phyloP scores from a whole-genome alignment of 2,888 invertebrate species.

The Petrophora chlorosata region DNA sequence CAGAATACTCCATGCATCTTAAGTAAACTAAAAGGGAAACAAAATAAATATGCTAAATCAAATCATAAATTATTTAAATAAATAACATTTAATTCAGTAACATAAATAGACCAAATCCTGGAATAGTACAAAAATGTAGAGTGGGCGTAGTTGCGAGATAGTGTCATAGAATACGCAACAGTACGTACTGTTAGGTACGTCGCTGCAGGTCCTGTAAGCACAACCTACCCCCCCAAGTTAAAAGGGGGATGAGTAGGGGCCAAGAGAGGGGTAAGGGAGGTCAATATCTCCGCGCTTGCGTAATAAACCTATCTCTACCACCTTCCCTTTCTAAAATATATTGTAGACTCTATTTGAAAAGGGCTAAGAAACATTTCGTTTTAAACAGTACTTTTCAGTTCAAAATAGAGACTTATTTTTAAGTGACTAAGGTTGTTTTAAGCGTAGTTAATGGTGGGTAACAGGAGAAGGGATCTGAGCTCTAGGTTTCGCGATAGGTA shows the following conservation, averaged over 20 bases:
- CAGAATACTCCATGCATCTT: too few species aligned
- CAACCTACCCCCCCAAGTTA: constrained; percentile 47
- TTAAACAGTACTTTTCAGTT: background rate
- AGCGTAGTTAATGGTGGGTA: background rate
- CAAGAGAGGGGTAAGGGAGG: constrained; percentile 50
- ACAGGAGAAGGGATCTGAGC: constrained; percentile 10
- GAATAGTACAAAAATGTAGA: too few species aligned
- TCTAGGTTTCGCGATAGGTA: constrained; percentile 6
- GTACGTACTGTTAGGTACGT: too few species aligned
- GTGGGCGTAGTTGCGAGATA: too few species aligned
- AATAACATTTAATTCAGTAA: too few species aligned
- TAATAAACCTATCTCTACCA: constrained; percentile 36
- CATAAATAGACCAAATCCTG: too few species aligned
- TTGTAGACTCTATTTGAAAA: constrained; percentile 28
- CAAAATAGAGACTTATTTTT: background rate
- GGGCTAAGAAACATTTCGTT: background rate
- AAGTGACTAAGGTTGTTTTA: constrained; percentile 2
- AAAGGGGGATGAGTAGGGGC: constrained; percentile 30
- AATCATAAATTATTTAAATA: too few species aligned
- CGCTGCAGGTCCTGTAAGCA: constrained; percentile 51
- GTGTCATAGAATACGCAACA: too few species aligned
- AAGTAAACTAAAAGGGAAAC: too few species aligned
- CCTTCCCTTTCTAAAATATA: constrained; percentile 4
- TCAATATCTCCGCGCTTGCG: constrained; percentile 74
- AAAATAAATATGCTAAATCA: too few species aligned